A percentile compares a stretch with the other conserved stretches of the same genome.
phyloP scores from a whole-genome alignment of 2,797 vertebrate species.

The Rhincodon typus region DNA sequence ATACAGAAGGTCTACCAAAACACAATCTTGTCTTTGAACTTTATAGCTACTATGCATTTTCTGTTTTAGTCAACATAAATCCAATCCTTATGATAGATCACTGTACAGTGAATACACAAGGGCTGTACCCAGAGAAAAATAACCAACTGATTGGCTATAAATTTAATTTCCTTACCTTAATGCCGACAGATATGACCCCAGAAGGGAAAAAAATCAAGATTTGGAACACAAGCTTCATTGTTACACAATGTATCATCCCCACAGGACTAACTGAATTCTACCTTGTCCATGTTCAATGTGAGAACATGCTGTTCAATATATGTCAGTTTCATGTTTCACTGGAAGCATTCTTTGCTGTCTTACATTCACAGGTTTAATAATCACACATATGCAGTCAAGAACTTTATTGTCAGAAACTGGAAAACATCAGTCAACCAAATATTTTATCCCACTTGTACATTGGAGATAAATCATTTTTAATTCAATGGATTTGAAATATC shows the following conservation, averaged over 20 bases:
- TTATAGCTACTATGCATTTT: background rate
- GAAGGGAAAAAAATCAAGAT: background rate
- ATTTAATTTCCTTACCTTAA: conserved; percentile 21
- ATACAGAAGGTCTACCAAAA: background rate
- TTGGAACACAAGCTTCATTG: background rate
- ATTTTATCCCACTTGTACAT: background rate
- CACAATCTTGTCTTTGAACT: background rate
- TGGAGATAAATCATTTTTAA: background rate
- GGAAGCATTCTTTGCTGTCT: background rate
- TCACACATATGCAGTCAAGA: background rate
- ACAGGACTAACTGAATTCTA: background rate
- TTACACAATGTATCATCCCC: background rate
- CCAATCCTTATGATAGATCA: background rate
- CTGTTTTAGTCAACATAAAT: background rate
- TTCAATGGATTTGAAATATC: background rate
- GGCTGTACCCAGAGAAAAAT: background rate
- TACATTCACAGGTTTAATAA: background rate
- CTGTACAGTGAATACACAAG: background rate
- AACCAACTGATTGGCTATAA: background rate
- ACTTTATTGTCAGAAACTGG: background rate
- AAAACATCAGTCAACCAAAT: background rate
- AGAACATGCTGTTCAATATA: too few relatives aligned
- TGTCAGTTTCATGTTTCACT: background rate
- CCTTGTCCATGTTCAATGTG: background rate
- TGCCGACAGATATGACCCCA: background rate